phyloP scores from a whole-genome alignment of 2,113 vertebrate species.

The Petrocephalus zakoni region DNA sequence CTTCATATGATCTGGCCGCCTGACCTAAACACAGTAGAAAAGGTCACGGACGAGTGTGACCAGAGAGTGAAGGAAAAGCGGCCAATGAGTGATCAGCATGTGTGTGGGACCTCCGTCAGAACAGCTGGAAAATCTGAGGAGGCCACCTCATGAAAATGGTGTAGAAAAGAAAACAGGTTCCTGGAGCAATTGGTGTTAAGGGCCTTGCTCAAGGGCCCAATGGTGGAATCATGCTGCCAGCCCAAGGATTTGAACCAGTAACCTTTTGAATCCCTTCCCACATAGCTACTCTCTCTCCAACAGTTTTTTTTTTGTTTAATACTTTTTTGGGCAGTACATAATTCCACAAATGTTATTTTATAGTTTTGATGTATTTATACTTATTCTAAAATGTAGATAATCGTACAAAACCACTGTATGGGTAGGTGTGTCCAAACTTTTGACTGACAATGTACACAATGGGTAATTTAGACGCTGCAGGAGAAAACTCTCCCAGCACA shows the following conservation, averaged over 20 bases:
- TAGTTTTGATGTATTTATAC: neutral
- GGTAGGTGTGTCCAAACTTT: neutral
- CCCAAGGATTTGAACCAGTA: no score
- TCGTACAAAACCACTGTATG: neutral
- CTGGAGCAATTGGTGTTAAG: no score
- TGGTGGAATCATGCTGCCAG: no score
- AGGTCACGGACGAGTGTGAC: neutral
- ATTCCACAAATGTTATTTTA: neutral
- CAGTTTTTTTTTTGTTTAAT: neutral
- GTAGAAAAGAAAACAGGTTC: no score
- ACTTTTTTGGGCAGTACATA: neutral
- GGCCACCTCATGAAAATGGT: no score
- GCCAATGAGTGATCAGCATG: no score
- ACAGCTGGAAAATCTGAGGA: no score
- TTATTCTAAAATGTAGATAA: neutral
- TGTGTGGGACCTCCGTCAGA: no score
- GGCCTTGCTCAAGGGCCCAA: no score
- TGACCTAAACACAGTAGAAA: neutral
- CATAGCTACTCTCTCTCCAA: neutral
- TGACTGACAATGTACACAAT: neutral
- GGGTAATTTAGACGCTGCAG: neutral
- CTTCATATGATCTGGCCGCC: neutral
- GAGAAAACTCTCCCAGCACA: neutral
- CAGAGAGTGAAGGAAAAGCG: no score
- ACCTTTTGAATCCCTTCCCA: no score